A percentile compares a stretch with the other conserved stretches of the same genome.
Conservation (phyloP, 1,140 invertebrate genomes). For the Zaprionus kolodkinae region DNA sequence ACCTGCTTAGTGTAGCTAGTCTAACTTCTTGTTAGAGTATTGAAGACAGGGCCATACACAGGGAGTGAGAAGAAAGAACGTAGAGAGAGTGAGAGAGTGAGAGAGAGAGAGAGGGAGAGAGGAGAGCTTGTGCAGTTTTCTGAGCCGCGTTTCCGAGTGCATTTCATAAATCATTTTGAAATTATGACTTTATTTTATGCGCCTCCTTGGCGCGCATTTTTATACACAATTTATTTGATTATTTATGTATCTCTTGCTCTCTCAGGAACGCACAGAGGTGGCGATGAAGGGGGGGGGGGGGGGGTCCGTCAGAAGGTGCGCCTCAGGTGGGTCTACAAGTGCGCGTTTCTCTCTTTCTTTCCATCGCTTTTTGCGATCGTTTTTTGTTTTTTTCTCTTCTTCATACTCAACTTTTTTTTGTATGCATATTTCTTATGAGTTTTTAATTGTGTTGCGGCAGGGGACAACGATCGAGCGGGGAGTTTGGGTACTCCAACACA, state of each 20-base stretch:
- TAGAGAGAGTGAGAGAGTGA: background rate
- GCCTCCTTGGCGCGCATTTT: conserved; percentile 65
- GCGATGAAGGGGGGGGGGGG: background rate
- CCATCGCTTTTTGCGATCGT: conserved; percentile 3
- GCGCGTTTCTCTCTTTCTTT: conserved; percentile 14
- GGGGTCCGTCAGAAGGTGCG: conserved; percentile 27
- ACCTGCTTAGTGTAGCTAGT: background rate
- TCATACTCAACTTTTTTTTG: conserved; percentile 13
- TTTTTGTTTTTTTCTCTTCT: conserved; percentile 13
- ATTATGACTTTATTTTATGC: conserved; percentile 81
- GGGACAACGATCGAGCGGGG: background rate
- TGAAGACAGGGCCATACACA: background rate
- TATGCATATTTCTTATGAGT: conserved; percentile 55
- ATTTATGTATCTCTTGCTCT: conserved; percentile 52
- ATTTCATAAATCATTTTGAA: conserved; percentile 80
- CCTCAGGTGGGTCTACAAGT: conserved; percentile 23
- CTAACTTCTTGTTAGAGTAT: background rate
- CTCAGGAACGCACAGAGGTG: background rate
- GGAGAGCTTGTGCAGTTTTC: background rate
- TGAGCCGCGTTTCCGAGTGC: conserved; percentile 27
- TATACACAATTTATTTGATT: conserved; percentile 75
- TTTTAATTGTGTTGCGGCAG: conserved; percentile 62
- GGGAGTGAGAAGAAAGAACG: background rate
- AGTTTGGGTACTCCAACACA: no score
- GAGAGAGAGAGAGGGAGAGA: no score